Evolutionary conservation across 2,797 vertebrate genomes (phyloP).

Genomic region (Acropternis orthonyx): DNA sequence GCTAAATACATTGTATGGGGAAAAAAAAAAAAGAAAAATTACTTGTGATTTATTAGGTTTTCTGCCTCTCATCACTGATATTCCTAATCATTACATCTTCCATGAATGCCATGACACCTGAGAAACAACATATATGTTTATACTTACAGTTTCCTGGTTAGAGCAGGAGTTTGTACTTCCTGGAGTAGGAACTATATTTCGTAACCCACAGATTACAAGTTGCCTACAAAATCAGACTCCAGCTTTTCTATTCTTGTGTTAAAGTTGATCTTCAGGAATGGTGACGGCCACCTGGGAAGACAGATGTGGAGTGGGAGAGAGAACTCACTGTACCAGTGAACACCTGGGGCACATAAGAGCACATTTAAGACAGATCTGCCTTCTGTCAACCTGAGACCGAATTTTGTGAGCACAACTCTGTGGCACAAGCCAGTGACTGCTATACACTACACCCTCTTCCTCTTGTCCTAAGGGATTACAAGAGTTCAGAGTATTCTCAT

Average conservation of each 20-base stretch:
- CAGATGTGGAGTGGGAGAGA: neutral
- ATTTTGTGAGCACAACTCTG: neutral
- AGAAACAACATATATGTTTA: neutral
- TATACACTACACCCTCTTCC: neutral
- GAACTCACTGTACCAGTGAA: neutral
- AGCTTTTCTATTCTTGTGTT: neutral
- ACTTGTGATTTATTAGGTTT: neutral
- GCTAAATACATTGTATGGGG: neutral
- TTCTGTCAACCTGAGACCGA: neutral
- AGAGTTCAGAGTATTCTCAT: neutral
- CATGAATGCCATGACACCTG: neutral
- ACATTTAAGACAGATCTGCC: neutral
- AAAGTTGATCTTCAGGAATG: neutral
- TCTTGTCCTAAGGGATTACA: neutral
- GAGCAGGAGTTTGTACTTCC: neutral
- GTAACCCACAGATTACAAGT: neutral
- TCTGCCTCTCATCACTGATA: neutral
- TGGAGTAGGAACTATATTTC: neutral
- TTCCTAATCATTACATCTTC: neutral
- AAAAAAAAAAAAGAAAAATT: rapidly evolving
- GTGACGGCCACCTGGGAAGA: neutral
- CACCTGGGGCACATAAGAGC: neutral
- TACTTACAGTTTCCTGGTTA: neutral
- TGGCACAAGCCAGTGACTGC: neutral
- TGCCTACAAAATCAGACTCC: neutral